phyloP scores from a whole-genome alignment of 1,140 invertebrate species.

The Drosophila serrata region DNA sequence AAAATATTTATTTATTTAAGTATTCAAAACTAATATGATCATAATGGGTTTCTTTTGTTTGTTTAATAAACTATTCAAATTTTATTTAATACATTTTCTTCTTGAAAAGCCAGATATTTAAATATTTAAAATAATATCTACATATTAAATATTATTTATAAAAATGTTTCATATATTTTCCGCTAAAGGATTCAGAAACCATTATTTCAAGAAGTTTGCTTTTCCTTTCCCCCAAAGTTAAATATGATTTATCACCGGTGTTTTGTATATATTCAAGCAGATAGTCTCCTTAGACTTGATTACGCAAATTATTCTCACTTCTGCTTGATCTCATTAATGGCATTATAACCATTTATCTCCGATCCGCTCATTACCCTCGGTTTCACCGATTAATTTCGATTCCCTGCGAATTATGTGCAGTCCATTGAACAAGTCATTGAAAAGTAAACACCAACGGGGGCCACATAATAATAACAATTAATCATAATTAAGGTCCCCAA shows the following conservation, averaged over 20 bases:
- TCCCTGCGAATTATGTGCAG: constrained; percentile 40
- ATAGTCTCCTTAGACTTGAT: neutral
- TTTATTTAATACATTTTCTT: neutral
- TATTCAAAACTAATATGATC: neutral
- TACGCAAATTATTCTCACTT: constrained; percentile 6
- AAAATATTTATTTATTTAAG: neutral
- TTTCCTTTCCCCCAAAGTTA: neutral
- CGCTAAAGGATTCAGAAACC: neutral
- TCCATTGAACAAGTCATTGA: constrained; percentile 63
- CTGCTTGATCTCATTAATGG: neutral
- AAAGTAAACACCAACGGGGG: constrained; percentile 45
- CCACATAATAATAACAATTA: constrained; percentile 73
- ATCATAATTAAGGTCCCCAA: constrained; percentile 71
- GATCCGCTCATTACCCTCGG: constrained; percentile 1
- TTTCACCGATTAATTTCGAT: constrained; percentile 35
- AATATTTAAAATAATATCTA: too few species aligned
- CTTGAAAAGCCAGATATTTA: neutral
- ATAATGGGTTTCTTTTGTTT: neutral
- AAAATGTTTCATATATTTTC: too few species aligned
- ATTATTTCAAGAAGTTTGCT: neutral
- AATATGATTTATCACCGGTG: neutral
- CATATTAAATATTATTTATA: too few species aligned
- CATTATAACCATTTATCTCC: constrained; percentile 25
- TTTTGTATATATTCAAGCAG: constrained; percentile 5
- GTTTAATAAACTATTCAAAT: too few species aligned